phyloP scores from a whole-genome alignment of 2,888 invertebrate species.

The Acanthopleura granulata region DNA sequence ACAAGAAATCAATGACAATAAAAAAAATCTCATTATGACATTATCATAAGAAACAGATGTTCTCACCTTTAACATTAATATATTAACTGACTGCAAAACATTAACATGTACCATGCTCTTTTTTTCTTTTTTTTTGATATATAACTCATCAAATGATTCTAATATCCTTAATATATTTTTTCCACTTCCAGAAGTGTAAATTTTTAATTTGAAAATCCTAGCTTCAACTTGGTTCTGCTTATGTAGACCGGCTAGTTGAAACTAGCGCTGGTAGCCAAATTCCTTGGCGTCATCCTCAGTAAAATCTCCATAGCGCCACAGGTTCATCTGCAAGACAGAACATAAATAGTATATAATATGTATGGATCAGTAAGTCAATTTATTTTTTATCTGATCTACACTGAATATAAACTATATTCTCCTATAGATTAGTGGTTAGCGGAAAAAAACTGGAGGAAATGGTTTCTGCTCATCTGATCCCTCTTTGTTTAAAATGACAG shows the following conservation, averaged over 20 bases:
- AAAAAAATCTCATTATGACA: neutral
- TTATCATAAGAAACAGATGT: neutral
- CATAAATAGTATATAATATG: neutral
- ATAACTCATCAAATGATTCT: neutral
- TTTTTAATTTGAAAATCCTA: slow-evolving; percentile 31
- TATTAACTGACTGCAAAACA: slow-evolving; percentile 1
- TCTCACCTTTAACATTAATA: neutral
- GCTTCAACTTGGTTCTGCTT: slow-evolving; percentile 41
- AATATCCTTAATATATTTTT: neutral
- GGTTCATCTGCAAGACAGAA: slow-evolving; percentile 78
- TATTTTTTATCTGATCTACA: no score
- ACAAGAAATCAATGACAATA: neutral
- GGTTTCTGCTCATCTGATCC: no score
- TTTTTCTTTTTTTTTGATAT: slow-evolving; percentile 4
- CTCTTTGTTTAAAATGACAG: no score
- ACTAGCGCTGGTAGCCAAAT: slow-evolving; percentile 72
- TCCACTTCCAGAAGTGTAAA: neutral
- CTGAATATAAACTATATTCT: no score
- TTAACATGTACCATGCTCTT: neutral
- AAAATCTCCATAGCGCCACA: slow-evolving; percentile 99
- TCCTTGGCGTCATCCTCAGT: slow-evolving; percentile 90
- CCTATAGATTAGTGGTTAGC: no score
- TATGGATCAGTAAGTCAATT: no score
- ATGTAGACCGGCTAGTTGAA: slow-evolving; percentile 5
- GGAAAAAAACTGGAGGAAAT: no score